phyloP scores from a whole-genome alignment of 2,888 invertebrate species.

The Prostheceraeus crozeri region DNA sequence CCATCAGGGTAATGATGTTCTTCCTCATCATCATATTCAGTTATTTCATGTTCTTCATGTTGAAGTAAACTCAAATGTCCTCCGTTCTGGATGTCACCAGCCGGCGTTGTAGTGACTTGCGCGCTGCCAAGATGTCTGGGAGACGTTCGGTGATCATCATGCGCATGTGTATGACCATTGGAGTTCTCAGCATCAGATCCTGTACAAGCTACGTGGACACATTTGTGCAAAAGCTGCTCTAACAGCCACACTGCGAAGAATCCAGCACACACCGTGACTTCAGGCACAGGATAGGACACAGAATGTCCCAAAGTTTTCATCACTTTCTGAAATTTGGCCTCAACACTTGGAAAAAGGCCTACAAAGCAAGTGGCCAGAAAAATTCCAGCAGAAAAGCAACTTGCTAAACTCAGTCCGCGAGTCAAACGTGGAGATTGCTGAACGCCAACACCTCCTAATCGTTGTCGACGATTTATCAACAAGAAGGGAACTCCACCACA shows the following conservation, averaged over 20 bases:
- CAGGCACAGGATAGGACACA: slow-evolving; percentile 20
- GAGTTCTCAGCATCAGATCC: neutral
- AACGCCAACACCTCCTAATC: no score
- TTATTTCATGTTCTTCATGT: neutral
- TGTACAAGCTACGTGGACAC: slow-evolving; percentile 1
- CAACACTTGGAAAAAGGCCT: slow-evolving; percentile 28
- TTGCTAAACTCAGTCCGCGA: slow-evolving; percentile 8
- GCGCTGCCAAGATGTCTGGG: no score
- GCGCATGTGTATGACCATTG: no score
- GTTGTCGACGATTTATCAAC: slow-evolving; percentile 8
- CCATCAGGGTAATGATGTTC: neutral
- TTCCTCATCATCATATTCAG: neutral
- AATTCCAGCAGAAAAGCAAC: slow-evolving; percentile 28
- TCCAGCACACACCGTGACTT: slow-evolving; percentile 9
- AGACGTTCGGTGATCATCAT: no score
- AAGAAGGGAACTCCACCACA: slow-evolving; percentile 1
- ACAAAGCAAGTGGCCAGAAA: slow-evolving; percentile 34
- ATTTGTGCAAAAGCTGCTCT: slow-evolving; percentile 22
- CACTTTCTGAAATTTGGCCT: slow-evolving; percentile 13
- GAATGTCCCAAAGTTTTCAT: neutral
- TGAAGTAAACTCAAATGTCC: no score
- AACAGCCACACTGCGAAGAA: slow-evolving; percentile 35
- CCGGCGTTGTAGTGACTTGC: no score
- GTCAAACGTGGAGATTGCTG: neutral
- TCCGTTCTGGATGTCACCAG: no score